Conservation (phyloP, 2,113 vertebrate species). For the Nymphicus hollandicus region DNA sequence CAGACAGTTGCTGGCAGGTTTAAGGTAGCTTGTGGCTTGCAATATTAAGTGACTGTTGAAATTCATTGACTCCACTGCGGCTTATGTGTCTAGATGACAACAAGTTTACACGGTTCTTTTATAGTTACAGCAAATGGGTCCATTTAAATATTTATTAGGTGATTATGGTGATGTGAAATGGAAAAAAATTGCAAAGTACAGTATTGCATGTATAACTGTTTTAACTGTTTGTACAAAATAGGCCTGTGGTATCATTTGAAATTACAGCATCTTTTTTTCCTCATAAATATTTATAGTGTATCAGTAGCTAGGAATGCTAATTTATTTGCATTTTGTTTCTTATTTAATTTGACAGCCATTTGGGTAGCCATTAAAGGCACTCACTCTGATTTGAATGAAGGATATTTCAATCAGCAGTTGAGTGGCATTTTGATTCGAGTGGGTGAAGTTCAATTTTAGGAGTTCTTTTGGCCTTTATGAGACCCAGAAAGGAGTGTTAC, state of each 20-base stretch:
- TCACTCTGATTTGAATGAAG: conserved; percentile 55
- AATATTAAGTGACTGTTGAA: conserved; percentile 87
- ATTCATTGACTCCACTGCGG: conserved; percentile 84
- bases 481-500: conserved; percentile 2
- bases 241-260: conserved; percentile 67
- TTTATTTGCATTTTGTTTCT: conserved; percentile 76
- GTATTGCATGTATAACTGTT: conserved; percentile 73
- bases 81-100: conserved; percentile 87
- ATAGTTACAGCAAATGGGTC: conserved; percentile 82
- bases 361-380: conserved; percentile 55
- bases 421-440: conserved; percentile 61
- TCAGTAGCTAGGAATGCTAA: conserved; percentile 72
- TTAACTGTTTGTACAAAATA: conserved; percentile 73
- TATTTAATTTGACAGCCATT: conserved; percentile 68
- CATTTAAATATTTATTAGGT: conserved; percentile 88
- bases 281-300: conserved; percentile 77
- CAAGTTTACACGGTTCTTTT: conserved; percentile 84
- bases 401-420: conserved; percentile 52
- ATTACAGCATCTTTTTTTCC: conserved; percentile 74
- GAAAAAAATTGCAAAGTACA: conserved; percentile 72
- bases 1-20: conserved; percentile 82
- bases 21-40: conserved; percentile 82
- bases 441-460: conserved; percentile 32
- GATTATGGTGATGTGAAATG: conserved; percentile 83
- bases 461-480: conserved; percentile 40